Conservation (phyloP, 2,888 invertebrate species). For the Meganola albula region DNA sequence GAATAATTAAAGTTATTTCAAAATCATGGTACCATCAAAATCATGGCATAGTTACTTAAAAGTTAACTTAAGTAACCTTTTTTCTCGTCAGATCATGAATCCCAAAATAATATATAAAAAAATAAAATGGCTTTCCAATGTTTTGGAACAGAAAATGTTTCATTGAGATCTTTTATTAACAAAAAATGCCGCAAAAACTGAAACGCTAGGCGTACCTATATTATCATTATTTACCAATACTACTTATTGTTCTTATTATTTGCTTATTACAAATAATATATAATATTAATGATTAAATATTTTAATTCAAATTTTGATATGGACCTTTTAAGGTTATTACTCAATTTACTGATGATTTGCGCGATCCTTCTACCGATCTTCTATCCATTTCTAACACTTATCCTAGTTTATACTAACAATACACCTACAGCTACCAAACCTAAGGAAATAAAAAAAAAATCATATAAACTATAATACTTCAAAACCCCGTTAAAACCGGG, state of each 20-base stretch:
- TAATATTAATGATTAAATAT: constrained; percentile 72
- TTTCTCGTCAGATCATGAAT: too few species aligned
- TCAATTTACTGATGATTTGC: constrained; percentile 49
- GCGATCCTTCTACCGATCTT: constrained; percentile 49
- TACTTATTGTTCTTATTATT: constrained; percentile 73
- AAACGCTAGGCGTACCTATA: constrained; percentile 63
- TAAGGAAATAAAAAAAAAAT: constrained; percentile 37
- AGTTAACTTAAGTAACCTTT: neutral
- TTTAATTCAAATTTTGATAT: constrained; percentile 72
- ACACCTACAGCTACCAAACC: constrained; percentile 50
- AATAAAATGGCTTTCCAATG: too few species aligned
- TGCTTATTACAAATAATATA: constrained; percentile 65
- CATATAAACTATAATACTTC: constrained; percentile 72
- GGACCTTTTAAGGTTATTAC: constrained; percentile 73
- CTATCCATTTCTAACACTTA: constrained; percentile 46
- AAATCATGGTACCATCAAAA: constrained; percentile 29
- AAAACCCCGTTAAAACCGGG: constrained; percentile 71
- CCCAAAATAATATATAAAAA: constrained; percentile 11
- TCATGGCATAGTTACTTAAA: constrained; percentile 23
- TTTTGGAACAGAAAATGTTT: too few species aligned
- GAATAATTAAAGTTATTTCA: constrained; percentile 32
- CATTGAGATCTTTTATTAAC: too few species aligned
- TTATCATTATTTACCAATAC: constrained; percentile 46
- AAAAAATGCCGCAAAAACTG: constrained; percentile 30
- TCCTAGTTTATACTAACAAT: constrained; percentile 49